A percentile compares a stretch with the other conserved stretches of the same genome.
Conservation (phyloP, 37 sponge, comb jelly and placozoan species). For the Mnemiopsis leidyi region DNA sequence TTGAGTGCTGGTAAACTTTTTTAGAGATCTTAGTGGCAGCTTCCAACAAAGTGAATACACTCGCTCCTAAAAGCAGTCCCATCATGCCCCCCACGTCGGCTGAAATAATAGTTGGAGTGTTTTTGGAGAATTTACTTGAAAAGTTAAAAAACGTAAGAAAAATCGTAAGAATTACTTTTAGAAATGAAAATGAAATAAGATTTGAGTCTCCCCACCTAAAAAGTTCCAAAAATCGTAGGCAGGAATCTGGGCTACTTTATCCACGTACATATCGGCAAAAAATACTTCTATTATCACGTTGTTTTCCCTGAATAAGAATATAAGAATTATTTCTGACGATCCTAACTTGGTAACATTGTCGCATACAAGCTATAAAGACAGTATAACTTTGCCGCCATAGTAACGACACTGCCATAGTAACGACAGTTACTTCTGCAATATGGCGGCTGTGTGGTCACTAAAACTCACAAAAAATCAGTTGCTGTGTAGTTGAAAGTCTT, state of each 20-base stretch:
- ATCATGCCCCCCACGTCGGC: constrained; percentile 30
- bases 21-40: not conserved
- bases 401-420: no score
- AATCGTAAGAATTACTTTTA: no score
- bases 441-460: no score
- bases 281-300: not conserved
- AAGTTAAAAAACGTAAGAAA: no score
- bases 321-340: not conserved
- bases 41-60: not conserved
- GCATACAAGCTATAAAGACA: no score
- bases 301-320: not conserved
- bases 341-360: no score
- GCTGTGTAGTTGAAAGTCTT: not conserved
- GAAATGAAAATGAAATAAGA: no score
- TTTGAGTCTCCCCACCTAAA: not conserved
- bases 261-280: constrained; percentile 11
- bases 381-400: no score
- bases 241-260: not conserved
- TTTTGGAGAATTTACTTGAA: no score
- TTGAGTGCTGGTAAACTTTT: not conserved
- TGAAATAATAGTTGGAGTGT: no score
- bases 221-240: not conserved
- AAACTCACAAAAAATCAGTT: not conserved
- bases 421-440: no score
- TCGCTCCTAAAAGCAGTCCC: constrained; percentile 15